These are phyloP conservation scores for Gadus macrocephalus DNA, from an alignment of 2,113 vertebrate species.

Conservation along the genomic window DNA sequence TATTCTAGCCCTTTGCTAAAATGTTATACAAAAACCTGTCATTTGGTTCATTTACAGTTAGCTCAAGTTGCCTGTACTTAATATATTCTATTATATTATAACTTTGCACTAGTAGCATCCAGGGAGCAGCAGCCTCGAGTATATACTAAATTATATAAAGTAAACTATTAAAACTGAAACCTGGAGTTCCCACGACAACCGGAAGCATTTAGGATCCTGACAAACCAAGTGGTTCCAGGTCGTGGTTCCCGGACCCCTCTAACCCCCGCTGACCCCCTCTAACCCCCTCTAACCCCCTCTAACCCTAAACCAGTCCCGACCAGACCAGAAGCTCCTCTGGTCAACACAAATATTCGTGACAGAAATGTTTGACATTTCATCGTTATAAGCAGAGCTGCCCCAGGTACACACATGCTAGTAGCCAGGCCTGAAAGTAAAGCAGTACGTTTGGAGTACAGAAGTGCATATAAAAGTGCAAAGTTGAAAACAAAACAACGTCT, in stretches of 20 bases:
- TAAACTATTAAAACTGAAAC: conserved; percentile 20
- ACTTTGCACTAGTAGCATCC: conserved; percentile 33
- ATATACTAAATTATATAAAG: conserved; percentile 1
- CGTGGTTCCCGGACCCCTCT: background rate
- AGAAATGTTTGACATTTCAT: background rate
- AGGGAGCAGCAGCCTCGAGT: conserved; percentile 19
- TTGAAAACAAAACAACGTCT: conserved; percentile 12
- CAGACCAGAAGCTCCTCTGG: background rate
- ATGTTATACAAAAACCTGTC: too few relatives aligned
- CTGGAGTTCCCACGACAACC: conserved; percentile 15
- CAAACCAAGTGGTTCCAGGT: background rate
- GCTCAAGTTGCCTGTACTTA: too few relatives aligned
- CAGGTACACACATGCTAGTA: background rate
- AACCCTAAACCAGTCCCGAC: background rate
- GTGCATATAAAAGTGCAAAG: conserved; percentile 40
- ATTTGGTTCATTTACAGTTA: too few relatives aligned
- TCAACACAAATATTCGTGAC: background rate
- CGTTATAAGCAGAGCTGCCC: background rate
- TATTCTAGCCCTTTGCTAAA: too few relatives aligned
- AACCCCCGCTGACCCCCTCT: too few relatives aligned
- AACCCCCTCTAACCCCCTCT: background rate
- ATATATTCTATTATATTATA: background rate
- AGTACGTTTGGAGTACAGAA: conserved; percentile 14
- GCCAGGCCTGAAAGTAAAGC: conserved; percentile 7
- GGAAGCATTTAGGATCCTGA: background rate